phyloP scores from a whole-genome alignment of 2,113 vertebrate genomes.

The Grantiella picta region DNA sequence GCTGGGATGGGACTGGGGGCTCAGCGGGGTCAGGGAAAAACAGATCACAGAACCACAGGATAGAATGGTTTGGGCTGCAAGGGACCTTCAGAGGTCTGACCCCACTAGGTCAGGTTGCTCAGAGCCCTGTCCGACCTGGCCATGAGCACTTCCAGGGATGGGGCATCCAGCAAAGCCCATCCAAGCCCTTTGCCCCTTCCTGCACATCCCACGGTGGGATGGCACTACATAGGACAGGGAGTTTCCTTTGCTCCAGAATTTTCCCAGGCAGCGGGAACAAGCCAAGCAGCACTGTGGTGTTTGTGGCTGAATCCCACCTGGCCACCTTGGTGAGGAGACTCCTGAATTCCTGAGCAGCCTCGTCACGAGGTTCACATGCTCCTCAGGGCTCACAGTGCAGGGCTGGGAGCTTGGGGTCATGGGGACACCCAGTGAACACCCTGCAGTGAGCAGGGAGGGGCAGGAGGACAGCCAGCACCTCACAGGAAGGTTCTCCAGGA shows the following conservation, averaged over 20 bases:
- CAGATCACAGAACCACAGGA: fast-evolving
- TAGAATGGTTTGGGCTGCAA: neutral
- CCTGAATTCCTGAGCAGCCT: neutral
- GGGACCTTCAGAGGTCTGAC: neutral
- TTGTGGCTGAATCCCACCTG: neutral
- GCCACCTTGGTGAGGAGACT: neutral
- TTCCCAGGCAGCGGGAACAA: neutral
- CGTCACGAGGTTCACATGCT: fast-evolving
- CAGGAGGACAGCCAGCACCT: neutral
- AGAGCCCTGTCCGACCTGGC: neutral
- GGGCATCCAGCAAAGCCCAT: neutral
- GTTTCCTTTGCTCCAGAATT: fast-evolving
- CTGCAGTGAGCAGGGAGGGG: neutral
- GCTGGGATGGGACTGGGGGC: fast-evolving
- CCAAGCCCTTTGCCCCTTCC: neutral
- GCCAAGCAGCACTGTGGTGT: neutral
- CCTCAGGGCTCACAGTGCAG: neutral
- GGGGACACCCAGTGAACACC: neutral
- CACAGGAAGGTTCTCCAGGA: fast-evolving
- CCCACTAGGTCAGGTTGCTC: fast-evolving
- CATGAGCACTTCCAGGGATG: neutral
- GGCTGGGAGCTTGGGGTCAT: neutral
- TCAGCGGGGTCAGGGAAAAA: fast-evolving
- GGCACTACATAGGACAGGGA: fast-evolving
- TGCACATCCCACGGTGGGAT: fast-evolving